Evolutionary conservation across 2,888 invertebrate genomes (phyloP).

Genomic region (Thumatha senex): DNA sequence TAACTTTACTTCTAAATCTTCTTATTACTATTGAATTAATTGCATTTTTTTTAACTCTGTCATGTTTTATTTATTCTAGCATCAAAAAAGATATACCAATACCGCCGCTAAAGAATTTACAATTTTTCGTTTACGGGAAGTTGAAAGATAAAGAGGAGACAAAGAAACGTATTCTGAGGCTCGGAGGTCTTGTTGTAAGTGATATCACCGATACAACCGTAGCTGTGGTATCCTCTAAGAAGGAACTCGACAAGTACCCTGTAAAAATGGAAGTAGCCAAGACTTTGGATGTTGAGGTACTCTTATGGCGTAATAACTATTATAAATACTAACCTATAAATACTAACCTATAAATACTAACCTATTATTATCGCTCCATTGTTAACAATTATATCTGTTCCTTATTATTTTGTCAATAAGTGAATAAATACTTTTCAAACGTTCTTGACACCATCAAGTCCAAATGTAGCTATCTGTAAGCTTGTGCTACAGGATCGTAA

Average conservation of each 20-base stretch:
- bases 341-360: background rate
- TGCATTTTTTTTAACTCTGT: too few species aligned
- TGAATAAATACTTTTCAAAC: too few species aligned
- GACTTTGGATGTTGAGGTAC: slow-evolving; percentile 86
- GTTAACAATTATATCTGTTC: too few species aligned
- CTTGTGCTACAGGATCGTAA: too few species aligned
- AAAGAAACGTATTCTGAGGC: slow-evolving; percentile 86
- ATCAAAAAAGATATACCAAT: slow-evolving; percentile 86
- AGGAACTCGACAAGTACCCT: slow-evolving; percentile 85
- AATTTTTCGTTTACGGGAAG: slow-evolving; percentile 88
- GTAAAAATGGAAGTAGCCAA: slow-evolving; percentile 86
- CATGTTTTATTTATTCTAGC: slow-evolving; percentile 51
- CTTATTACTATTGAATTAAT: too few species aligned
- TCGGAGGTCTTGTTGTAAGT: slow-evolving; percentile 89
- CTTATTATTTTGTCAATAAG: too few species aligned
- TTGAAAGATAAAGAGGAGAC: slow-evolving; percentile 84
- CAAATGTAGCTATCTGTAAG: too few species aligned
- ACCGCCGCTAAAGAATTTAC: slow-evolving; percentile 90
- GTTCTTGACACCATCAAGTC: too few species aligned
- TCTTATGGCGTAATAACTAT: background rate
- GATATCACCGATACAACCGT: slow-evolving; percentile 86
- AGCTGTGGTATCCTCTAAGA: slow-evolving; percentile 89
- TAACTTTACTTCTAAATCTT: too few species aligned
- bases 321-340: background rate
- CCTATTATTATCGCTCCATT: too few species aligned